Percentiles rank a stretch among this genome's conserved stretches.
phyloP scores from a whole-genome alignment of 2,113 vertebrate species.

The Labeo rohita region DNA sequence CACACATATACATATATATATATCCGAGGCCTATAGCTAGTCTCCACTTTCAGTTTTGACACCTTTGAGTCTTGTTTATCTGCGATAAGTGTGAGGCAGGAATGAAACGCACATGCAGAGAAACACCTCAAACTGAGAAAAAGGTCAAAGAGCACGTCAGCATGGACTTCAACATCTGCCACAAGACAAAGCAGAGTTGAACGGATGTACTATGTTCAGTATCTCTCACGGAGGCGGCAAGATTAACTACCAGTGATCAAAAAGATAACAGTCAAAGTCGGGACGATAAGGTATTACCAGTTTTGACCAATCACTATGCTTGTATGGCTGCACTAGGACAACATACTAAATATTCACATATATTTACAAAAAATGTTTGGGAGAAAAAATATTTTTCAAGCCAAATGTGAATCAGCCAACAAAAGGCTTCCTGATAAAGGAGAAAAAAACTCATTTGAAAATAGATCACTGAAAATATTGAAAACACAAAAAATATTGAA shows the following conservation, averaged over 20 bases:
- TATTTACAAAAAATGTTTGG: no score
- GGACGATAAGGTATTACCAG: no score
- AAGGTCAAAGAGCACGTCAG: conserved; percentile 7
- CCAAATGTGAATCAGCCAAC: no score
- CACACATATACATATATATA: not conserved
- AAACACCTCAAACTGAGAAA: not conserved
- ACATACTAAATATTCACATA: not conserved
- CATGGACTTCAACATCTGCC: conserved; percentile 44
- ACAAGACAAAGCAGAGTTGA: conserved; percentile 20
- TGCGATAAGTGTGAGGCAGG: conserved; percentile 30
- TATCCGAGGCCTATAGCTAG: conserved; percentile 1
- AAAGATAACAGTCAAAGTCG: not conserved
- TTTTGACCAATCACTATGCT: no score
- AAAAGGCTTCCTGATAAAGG: no score
- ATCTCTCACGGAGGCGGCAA: not conserved
- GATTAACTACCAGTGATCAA: not conserved
- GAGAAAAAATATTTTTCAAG: no score
- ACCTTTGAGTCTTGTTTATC: conserved; percentile 48
- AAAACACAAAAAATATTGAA: not conserved
- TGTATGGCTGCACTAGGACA: not conserved
- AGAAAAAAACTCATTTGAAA: no score
- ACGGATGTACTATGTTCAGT: conserved; percentile 35
- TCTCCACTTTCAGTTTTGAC: conserved; percentile 38
- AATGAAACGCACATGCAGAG: conserved; percentile 1
- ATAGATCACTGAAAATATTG: not conserved